Evolutionary conservation across 2,797 vertebrate genomes (phyloP).

Genomic region (Dicrostonyx torquatus): DNA sequence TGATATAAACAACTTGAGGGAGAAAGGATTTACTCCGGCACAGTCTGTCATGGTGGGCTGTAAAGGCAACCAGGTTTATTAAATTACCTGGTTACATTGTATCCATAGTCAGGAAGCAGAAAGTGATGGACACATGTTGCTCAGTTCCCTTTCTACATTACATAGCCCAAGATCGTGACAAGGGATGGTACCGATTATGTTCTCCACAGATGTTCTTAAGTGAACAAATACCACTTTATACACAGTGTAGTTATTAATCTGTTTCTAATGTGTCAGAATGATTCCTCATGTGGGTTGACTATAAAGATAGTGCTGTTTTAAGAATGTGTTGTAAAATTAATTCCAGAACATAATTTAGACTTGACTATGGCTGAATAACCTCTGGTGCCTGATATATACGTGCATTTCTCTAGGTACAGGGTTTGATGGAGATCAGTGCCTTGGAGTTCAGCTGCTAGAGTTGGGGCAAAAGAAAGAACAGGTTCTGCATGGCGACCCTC

Average conservation of each 20-base stretch:
- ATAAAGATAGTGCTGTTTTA: slow-evolving; percentile 19
- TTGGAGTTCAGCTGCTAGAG: slow-evolving; percentile 94
- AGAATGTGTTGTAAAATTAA: slow-evolving; percentile 21
- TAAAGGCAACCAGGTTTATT: background rate
- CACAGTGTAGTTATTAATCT: slow-evolving; percentile 11
- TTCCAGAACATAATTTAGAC: slow-evolving; percentile 30
- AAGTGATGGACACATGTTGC: background rate
- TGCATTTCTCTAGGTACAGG: slow-evolving; percentile 86
- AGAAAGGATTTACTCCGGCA: background rate
- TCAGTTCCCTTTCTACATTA: background rate
- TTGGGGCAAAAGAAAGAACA: slow-evolving; percentile 89
- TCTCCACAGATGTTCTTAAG: slow-evolving; percentile 41
- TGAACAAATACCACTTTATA: background rate
- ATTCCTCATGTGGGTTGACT: background rate
- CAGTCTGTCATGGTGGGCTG: too few relatives aligned
- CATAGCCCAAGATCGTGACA: background rate
- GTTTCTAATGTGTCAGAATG: background rate
- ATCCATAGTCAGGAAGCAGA: background rate
- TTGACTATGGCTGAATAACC: background rate
- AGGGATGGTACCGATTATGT: background rate
- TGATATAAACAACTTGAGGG: background rate
- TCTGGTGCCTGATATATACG: slow-evolving; percentile 39
- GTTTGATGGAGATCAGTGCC: slow-evolving; percentile 95
- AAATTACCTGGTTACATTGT: background rate
- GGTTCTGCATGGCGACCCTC: slow-evolving; percentile 90